Conservation (phyloP, 1,140 invertebrate genomes). For the Rhopalosiphum maidis region DNA sequence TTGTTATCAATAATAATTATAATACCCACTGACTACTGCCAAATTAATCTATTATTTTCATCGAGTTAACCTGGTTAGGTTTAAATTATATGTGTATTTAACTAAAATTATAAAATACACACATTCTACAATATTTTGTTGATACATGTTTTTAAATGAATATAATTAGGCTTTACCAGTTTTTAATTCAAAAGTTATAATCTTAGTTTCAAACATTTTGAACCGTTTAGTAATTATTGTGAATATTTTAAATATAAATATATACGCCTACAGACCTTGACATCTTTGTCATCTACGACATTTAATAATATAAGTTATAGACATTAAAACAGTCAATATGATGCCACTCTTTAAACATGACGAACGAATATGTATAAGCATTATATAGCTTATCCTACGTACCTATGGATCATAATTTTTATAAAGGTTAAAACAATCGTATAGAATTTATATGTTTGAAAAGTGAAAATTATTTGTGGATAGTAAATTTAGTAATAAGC, state of each 20-base stretch:
- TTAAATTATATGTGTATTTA: neutral
- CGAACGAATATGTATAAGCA: neutral
- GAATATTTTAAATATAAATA: neutral
- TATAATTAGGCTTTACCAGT: neutral
- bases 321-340: neutral
- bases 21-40: neutral
- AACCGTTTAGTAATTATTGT: neutral
- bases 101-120: neutral
- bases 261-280: conserved; percentile 5
- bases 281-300: neutral
- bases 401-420: neutral
- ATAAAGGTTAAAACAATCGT: neutral
- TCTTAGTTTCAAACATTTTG: neutral
- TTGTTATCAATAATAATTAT: neutral
- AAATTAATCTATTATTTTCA: neutral
- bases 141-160: no score
- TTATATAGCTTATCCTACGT: neutral
- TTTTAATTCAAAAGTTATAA: neutral
- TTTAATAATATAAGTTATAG: neutral
- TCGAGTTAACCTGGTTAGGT: neutral
- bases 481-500: conserved; percentile 25
- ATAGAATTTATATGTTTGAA: neutral
- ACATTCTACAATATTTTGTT: neutral
- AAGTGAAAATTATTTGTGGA: conserved; percentile 17
- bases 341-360: neutral